Evolutionary conservation across 2,888 invertebrate species (phyloP), one percentile per base, ranked within the genome.

Genomic region (Flexamia atlantica): DNA sequence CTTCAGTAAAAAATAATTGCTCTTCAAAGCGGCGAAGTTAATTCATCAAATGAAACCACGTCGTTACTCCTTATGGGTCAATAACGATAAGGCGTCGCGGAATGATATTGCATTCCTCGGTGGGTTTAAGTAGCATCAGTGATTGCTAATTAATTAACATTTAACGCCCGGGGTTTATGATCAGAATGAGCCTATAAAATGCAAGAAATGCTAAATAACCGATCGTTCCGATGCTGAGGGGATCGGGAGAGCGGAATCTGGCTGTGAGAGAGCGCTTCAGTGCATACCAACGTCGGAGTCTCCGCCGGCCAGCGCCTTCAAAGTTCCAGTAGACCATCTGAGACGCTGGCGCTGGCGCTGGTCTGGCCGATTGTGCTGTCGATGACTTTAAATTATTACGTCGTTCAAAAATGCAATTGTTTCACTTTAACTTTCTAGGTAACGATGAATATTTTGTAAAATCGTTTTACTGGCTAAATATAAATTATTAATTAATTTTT

Each of bases 181-280:
- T 72, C 72, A 40, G 20, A 32, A 72, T 72, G 72, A 42, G 72
- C 20, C 72, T 72, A 72, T 72, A 72, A 72, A 72, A 72, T 40
- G 72, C 72, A 36, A 40, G 42, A 40, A 72, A 72, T 72, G 72
- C 36, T 72, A 40, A 72, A 72, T 23, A 20, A 9, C n/a, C 42
- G 42, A 40, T 36, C 36, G 72, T 72, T 72, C 42, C 72, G 10
- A 72, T 72, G 72, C 40, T 25, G 17, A 23, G 23, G 20, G 42
- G 23, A 36, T 23, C 72, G 42, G 1, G 72, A n/a, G 72, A 2
- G 72, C 20, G 72, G 72, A 72, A 72, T 72, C 72, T 42, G 5
- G 72, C 40, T 40, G 32, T 72, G 42, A n/a, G 72, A 20, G 17
- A 25, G 17, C n/a, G 68, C 72, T 72, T 72, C 72, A 42, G 72